Evolutionary conservation across 1,140 invertebrate genomes (phyloP), one percentile per base, ranked within the genome.

Genomic region (Listronotus bonariensis): DNA sequence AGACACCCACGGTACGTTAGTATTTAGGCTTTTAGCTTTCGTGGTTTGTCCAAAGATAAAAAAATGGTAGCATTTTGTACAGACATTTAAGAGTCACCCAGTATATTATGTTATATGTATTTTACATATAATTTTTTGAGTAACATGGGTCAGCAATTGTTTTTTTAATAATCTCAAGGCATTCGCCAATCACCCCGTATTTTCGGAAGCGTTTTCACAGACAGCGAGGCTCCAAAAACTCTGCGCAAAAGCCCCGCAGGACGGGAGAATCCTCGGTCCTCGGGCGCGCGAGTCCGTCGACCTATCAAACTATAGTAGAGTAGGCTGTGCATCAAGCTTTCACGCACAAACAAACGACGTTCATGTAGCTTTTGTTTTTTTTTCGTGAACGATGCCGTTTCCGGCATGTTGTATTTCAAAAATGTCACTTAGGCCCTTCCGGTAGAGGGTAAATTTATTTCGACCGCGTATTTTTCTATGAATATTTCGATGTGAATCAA

Each of bases 281-380:
- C 18, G 45, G 45, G 45, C 45, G 45, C 45, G 45, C 45, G 45
- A 48, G 45, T 48, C 18, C 18, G 45, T 48, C 45, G 45, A 48
- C 45, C 45, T 20, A 48, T 20, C 18, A 48, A 48, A 48, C 15
- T 48, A 48, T 48, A 48, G 45, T 48, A 48, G 45, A 48, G 45
- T 48, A 48, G 45, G 45, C 45, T 48, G 7, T 26, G 45, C 45
- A 48, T 48, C 45, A 48, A 48, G 45, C 45, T 48, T 48, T 48
- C 45, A 48, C 45, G 45, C 45, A 48, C 34, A 36, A 36, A 48
- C 34, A 36, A 36, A 36, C 34, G 8, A 36, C 45, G 26, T 48
- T 48, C 45, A 48, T 20, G 45, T 6, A 14, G 15, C 18, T 18
- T 48, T 6, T 48, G 26, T 0, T 20, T 48, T 48, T 26, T 20